Evolutionary conservation across 1,140 invertebrate genomes (phyloP).

Genomic region (Patella vulgata): DNA sequence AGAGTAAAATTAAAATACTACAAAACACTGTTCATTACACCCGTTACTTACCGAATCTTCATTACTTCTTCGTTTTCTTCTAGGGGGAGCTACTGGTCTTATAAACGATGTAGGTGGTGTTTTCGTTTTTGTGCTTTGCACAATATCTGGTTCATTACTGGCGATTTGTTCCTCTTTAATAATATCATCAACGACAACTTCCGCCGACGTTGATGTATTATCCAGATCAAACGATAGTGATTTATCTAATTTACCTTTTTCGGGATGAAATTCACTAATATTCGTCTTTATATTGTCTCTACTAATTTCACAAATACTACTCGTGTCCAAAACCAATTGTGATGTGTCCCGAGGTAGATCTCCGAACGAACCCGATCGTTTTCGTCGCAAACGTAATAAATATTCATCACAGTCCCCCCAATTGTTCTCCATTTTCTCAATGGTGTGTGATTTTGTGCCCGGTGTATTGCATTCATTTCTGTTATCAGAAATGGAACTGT

Average conservation of each 20-base stretch:
- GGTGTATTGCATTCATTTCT: background rate
- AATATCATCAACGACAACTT: conserved; percentile 45
- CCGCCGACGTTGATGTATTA: conserved; percentile 18
- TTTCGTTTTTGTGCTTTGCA: conserved; percentile 86
- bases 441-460: conserved; percentile 33
- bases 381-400: background rate
- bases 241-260: conserved; percentile 47
- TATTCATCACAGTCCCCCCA: background rate
- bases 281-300: conserved; percentile 7
- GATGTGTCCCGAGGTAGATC: conserved; percentile 34
- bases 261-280: conserved; percentile 32
- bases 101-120: conserved; percentile 52
- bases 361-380: conserved; percentile 39
- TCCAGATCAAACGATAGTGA: conserved; percentile 22
- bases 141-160: conserved; percentile 85
- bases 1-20: too few species aligned
- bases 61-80: conserved; percentile 74
- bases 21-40: too few species aligned
- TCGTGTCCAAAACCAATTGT: background rate
- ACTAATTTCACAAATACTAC: background rate
- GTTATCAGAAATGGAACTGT: conserved; percentile 6
- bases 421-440: conserved; percentile 41
- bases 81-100: conserved; percentile 81
- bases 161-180: conserved; percentile 43
- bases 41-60: too few species aligned